Conservation (phyloP, 2,888 invertebrate genomes). For the Artemia sinica region DNA sequence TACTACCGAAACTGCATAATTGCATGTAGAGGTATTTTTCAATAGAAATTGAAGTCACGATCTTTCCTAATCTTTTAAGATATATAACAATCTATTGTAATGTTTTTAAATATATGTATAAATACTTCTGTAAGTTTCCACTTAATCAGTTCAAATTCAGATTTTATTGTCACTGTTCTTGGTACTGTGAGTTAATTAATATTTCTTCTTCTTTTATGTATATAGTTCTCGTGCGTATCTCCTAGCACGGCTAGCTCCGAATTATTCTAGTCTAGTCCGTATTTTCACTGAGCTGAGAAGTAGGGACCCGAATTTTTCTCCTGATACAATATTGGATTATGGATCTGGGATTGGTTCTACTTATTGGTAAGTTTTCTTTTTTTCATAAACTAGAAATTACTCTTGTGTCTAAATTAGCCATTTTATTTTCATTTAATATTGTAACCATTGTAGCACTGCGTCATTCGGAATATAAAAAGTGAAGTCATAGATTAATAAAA, state of each 20-base stretch:
- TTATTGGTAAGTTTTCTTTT: slow-evolving; percentile 43
- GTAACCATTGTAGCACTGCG: background rate
- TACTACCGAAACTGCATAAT: too few relatives aligned
- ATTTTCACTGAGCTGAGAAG: slow-evolving; percentile 54
- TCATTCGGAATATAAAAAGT: too few relatives aligned
- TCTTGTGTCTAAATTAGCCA: slow-evolving; percentile 15
- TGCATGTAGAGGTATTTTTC: too few relatives aligned
- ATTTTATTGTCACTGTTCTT: too few relatives aligned
- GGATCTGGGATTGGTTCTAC: slow-evolving; percentile 78
- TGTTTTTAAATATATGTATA: too few relatives aligned
- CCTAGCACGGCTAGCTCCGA: slow-evolving; percentile 38
- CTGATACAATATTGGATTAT: slow-evolving; percentile 65
- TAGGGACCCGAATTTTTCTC: slow-evolving; percentile 48
- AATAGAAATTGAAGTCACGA: too few relatives aligned
- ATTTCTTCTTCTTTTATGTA: background rate
- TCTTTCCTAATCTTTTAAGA: too few relatives aligned
- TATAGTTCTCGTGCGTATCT: slow-evolving; percentile 1
- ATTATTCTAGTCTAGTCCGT: slow-evolving; percentile 51
- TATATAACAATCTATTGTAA: too few relatives aligned
- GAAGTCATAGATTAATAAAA: too few relatives aligned
- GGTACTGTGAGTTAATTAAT: background rate
- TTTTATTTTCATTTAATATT: slow-evolving; percentile 15
- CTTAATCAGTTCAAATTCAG: too few relatives aligned
- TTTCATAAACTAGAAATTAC: background rate
- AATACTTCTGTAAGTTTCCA: too few relatives aligned